phyloP scores from a whole-genome alignment of 2,113 vertebrate genomes.

The Dromiciops gliroides region DNA sequence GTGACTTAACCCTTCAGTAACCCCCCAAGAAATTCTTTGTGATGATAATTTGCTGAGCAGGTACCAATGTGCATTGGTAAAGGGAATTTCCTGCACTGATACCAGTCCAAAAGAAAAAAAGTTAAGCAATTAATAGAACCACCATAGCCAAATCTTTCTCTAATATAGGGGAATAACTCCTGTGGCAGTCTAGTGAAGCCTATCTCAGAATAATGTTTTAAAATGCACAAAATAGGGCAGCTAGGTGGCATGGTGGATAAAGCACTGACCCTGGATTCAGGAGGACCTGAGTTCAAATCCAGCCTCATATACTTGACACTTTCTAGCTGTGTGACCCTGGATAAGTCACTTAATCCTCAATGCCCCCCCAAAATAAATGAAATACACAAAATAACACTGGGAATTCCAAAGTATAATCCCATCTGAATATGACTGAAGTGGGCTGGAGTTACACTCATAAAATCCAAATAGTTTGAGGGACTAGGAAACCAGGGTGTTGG shows the following conservation, averaged over 20 bases:
- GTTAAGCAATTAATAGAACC: not conserved
- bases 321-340: too few species aligned
- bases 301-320: too few species aligned
- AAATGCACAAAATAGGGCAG: not conserved
- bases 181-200: not conserved
- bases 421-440: not conserved
- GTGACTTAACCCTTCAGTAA: not conserved
- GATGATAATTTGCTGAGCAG: not conserved
- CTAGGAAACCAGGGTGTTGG: not conserved
- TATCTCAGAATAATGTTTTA: not conserved
- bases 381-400: not conserved
- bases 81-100: not conserved
- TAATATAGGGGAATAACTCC: not conserved
- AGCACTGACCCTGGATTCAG: too few species aligned
- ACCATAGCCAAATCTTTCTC: not conserved
- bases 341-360: too few species aligned
- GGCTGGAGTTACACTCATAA: not conserved
- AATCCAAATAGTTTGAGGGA: not conserved
- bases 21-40: not conserved
- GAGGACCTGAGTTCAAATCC: too few species aligned
- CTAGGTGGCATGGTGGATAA: too few species aligned
- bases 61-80: not conserved
- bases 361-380: too few species aligned
- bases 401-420: not conserved
- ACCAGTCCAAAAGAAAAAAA: not conserved